phyloP scores from a whole-genome alignment of 2,797 vertebrate genomes.

The Erpetoichthys calabaricus region DNA sequence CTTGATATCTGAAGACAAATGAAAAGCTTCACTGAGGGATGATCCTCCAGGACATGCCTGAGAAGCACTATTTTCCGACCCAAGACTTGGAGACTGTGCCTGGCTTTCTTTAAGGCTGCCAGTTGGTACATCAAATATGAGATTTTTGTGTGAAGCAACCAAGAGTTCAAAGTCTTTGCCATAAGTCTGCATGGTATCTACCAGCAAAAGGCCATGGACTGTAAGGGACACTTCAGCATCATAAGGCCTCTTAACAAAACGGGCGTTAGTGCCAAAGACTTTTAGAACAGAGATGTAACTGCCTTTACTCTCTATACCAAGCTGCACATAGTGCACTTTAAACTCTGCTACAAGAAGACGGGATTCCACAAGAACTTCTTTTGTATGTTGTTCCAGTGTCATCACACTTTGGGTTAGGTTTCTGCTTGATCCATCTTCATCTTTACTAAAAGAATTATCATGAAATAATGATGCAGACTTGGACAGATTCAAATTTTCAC shows the following conservation, averaged over 20 bases:
- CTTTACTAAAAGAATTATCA: conserved; percentile 71
- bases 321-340: conserved; percentile 90
- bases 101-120: conserved; percentile 82
- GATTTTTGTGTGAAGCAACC: conserved; percentile 91
- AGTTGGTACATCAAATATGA: conserved; percentile 87
- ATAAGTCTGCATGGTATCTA: conserved; percentile 90
- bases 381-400: conserved; percentile 79
- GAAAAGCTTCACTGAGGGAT: conserved; percentile 31
- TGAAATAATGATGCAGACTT: conserved; percentile 60
- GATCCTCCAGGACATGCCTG: background rate
- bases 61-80: background rate
- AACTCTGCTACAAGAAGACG: conserved; percentile 88
- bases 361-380: conserved; percentile 88
- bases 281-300: conserved; percentile 94
- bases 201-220: conserved; percentile 83
- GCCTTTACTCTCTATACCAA: conserved; percentile 85
- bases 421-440: conserved; percentile 69
- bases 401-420: conserved; percentile 85
- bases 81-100: conserved; percentile 55
- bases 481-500: conserved; percentile 29
- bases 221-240: conserved; percentile 84
- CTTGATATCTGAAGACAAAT: conserved; percentile 39
- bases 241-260: conserved; percentile 92
- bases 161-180: conserved; percentile 92
- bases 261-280: conserved; percentile 85